These are phyloP conservation scores for Xestia rhomboidea DNA, from an alignment of 2,888 invertebrate species.

Conservation along the genomic window DNA sequence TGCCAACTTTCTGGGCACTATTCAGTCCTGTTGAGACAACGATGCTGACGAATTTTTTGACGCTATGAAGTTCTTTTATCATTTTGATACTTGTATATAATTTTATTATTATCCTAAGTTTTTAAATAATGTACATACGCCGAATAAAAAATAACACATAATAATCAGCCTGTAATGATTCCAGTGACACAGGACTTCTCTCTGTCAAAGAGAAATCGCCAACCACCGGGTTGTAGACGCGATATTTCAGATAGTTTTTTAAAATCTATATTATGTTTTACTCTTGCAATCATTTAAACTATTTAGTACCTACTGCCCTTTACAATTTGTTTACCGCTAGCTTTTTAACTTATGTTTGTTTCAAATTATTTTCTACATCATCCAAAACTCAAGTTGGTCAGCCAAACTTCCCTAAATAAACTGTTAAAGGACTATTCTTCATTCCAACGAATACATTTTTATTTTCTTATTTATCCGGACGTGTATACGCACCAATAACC, in stretches of 20 bases:
- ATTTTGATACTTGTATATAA: neutral
- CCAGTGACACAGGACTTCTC: neutral
- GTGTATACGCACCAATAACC: slow-evolving; percentile 86
- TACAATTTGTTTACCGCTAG: no score
- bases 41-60: neutral
- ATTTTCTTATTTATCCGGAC: neutral
- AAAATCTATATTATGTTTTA: neutral
- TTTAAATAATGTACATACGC: neutral
- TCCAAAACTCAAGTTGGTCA: neutral
- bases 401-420: neutral
- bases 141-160: neutral
- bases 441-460: neutral
- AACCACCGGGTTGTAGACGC: neutral
- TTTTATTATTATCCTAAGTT: neutral
- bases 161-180: neutral
- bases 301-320: neutral
- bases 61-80: neutral
- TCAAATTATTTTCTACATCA: neutral
- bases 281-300: neutral
- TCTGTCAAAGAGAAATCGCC: neutral
- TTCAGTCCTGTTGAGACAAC: no score
- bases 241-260: neutral
- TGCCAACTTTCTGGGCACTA: neutral
- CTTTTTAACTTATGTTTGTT: no score
- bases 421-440: neutral